Conservation (phyloP, 2,888 invertebrate genomes). For the Leptinotarsa juncta region DNA sequence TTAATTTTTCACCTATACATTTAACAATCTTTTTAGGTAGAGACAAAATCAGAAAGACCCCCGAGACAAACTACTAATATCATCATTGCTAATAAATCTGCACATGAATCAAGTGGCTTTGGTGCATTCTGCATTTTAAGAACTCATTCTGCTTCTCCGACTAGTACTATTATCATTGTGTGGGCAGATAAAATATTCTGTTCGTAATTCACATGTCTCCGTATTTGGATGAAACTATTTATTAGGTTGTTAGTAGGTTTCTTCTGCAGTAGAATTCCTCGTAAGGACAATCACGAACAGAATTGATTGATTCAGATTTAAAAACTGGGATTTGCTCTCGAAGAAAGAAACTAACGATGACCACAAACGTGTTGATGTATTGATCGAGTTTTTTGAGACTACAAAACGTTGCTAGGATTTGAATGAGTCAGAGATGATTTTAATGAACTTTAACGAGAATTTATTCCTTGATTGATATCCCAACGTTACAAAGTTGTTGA, state of each 20-base stretch:
- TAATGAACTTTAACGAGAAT: too few relatives aligned
- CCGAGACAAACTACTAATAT: background rate
- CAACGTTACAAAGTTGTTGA: too few relatives aligned
- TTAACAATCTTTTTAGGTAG: too few relatives aligned
- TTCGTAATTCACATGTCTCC: conserved; percentile 6
- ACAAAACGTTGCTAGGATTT: background rate
- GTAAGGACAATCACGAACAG: background rate
- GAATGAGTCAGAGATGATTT: background rate
- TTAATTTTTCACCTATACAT: too few relatives aligned
- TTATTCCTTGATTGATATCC: too few relatives aligned
- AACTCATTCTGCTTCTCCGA: background rate
- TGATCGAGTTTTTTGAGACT: background rate
- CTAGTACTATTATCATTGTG: conserved; percentile 7
- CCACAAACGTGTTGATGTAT: background rate
- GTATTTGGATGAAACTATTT: background rate
- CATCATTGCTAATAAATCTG: background rate
- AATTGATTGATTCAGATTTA: background rate
- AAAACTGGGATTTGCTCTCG: background rate
- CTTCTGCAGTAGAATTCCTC: background rate
- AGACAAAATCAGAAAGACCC: background rate
- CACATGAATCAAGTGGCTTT: background rate
- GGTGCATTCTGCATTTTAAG: conserved; percentile 12
- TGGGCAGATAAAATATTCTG: conserved; percentile 5
- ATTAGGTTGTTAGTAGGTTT: background rate
- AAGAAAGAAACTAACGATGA: background rate